These are phyloP conservation scores for Drosophila sp. DNA, from an alignment of 1,140 invertebrate genomes.

Conservation along the genomic window DNA sequence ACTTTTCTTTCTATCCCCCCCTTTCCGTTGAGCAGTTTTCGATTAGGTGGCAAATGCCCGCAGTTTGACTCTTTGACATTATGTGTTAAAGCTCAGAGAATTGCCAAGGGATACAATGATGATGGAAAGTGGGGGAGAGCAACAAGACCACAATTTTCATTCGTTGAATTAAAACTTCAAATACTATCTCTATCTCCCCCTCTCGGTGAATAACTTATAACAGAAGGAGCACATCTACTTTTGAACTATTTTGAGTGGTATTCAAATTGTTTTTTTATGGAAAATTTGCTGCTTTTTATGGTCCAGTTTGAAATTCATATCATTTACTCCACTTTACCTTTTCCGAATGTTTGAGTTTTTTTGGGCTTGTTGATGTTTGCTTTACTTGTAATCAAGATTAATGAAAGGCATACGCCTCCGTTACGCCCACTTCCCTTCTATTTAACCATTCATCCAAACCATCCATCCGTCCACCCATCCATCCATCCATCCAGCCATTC, in stretches of 20 bases:
- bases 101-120: neutral
- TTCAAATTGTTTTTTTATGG: neutral
- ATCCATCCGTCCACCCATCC: constrained; percentile 3
- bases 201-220: no score
- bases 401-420: constrained; percentile 42
- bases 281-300: neutral
- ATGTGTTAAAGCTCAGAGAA: constrained; percentile 17
- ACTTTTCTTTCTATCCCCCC: constrained; percentile 5
- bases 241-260: neutral
- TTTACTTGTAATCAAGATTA: constrained; percentile 49
- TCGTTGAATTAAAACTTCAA: no score
- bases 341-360: constrained; percentile 14
- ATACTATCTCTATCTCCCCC: no score
- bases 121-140: neutral
- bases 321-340: constrained; percentile 33
- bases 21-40: constrained; percentile 50
- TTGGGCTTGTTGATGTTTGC: constrained; percentile 23
- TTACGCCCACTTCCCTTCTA: neutral
- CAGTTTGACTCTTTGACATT: constrained; percentile 51
- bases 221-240: neutral
- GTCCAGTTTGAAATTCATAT: constrained; percentile 32
- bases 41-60: constrained; percentile 53
- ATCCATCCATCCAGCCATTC: neutral
- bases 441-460: constrained; percentile 1
- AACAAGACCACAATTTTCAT: neutral